Evolutionary conservation across 1,140 invertebrate genomes (phyloP), one percentile per base, ranked within the genome.

Genomic region (Oncopeltus fasciatus): DNA sequence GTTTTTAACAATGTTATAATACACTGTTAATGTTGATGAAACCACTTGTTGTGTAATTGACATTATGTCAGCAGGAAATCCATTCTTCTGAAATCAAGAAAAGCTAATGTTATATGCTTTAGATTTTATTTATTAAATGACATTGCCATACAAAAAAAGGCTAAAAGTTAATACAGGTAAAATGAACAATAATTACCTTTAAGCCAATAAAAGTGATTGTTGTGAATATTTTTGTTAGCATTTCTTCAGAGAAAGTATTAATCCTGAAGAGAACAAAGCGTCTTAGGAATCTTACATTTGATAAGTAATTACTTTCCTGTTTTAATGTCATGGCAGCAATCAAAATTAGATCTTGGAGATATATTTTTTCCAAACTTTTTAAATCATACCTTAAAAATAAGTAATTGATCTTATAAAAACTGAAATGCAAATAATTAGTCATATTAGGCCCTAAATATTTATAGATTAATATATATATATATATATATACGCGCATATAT

Each of bases 181-280:
- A 5, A 16, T 11, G 11, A n/a, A n/a, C n/a, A n/a, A 16, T 57
- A 64, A 43, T 59, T 66, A 69, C 68, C 57, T 61, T 67, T 24
- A 66, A 80, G 33, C 87, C 88, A 26, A 85, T 76, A 51, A 83
- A 76, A 20, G 92, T 78, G 8, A 95, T 74, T 59, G 83, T 86
- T 0, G 81, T 81, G 72, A 92, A 95, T 64, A 96, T 95, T 67
- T 86, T 86, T 1, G 77, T 77, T 80, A 94, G 85, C 47, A 84
- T 90, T 12, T 92, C 86, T 66, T 88, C 83, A 18, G 85, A 83
- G 73, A 95, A 95, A 49, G 86, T 81, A 70, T 90, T 90, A 16
- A 95, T 88, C 0, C 85, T 83, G 65, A 90, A 85, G 20, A 91
- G 81, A 71, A 86, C 88, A 66, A 92, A 92, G 71, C 95, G 91